Evolutionary conservation across 2,888 invertebrate genomes (phyloP), one percentile per base, ranked within the genome.

Genomic region (Ophion ventricosus): DNA sequence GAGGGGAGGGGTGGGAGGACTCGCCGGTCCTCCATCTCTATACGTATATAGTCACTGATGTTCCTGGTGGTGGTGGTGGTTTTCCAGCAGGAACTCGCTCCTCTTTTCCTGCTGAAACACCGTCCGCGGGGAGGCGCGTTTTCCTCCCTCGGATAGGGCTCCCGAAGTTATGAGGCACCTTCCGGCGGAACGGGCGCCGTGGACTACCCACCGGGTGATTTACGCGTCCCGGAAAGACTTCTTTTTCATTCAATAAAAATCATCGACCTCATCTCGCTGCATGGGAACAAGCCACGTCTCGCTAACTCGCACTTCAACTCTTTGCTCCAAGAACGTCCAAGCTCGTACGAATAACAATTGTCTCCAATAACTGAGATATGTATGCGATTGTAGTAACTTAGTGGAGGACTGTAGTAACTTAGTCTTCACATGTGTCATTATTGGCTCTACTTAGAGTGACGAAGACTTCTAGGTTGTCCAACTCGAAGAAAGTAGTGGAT

Each of bases 91-190:
- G 54, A 54, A 43, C 61, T 49, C 11, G 83, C 84, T 87, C 79
- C 88, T 59, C 66, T 82, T 79, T 84, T 84, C 75, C 82, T 75
- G 59, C 73, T 57, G 78, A 59, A 67, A 76, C 57, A 54, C 72
- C 23, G 82, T 63, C 20, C 26, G 40, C 54, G 35, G 72, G 80
- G 74, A 69, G 83, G 81, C 83, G 81, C 86, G 87, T 87, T 57
- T 66, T 49, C 11, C 40, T 29, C 56, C 63, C 74, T 40, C 82
- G 74, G 75, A 82, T 83, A 64, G 87, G 88, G 87, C 86, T 87
- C 89, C 91, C 86, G 87, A 90, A 91, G 91, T 91, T 91, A 91
- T 90, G 91, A 91, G 91, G 87, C 91, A 90, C 88, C 88, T 90
- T 91, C 91, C 91, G 91, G 88, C 87, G 87, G 87, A 90, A 89